Evolutionary conservation across 2,888 invertebrate genomes (phyloP), one percentile per base, ranked within the genome.

Genomic region (Alcis repandata): DNA sequence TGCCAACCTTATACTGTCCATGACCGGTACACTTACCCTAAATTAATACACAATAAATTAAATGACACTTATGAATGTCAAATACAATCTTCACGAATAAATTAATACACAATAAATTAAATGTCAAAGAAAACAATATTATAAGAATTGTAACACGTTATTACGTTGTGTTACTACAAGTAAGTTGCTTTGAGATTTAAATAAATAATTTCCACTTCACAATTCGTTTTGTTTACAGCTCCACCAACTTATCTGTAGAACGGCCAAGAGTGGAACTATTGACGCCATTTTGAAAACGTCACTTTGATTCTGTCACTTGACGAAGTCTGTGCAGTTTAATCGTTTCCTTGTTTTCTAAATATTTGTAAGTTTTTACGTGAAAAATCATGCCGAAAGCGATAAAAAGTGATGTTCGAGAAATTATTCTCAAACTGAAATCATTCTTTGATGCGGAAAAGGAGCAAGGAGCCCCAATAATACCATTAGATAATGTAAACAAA

Each of bases 371-470:
- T 9, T 40, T 40, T 11, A 40, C 11, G 40, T 40, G 40, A 40
- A 40, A 40, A 40, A 13, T n/a, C 46, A 46, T 46, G 46, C 46
- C 46, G 46, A 46, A 46, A 46, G 46, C 20, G 46, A 46, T 32
- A 4, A 32, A 32, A 32, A 32, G 32, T 32, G 32, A 8, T 46
- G 46, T 46, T 20, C 46, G 46, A 46, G 46, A 46, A 46, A 46
- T 46, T 19, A 46, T 46, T 22, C 46, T 46, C 20, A 46, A 46
- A 46, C 20, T 46, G 9, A 46, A 46, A 20, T 46, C 22, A 17
- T 46, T 46, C 46, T 46, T 46, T 22, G 46, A 46, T 46, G 46
- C 46, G 46, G 46, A 46, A 46, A 46, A 46, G 46, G 46, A 46
- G 46, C 46, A 46, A 46, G 46, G 46, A 46, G 46, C 46, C 46